These are phyloP conservation scores for Upupa epops DNA, from an alignment of 2,113 vertebrate genomes.

Conservation along the genomic window DNA sequence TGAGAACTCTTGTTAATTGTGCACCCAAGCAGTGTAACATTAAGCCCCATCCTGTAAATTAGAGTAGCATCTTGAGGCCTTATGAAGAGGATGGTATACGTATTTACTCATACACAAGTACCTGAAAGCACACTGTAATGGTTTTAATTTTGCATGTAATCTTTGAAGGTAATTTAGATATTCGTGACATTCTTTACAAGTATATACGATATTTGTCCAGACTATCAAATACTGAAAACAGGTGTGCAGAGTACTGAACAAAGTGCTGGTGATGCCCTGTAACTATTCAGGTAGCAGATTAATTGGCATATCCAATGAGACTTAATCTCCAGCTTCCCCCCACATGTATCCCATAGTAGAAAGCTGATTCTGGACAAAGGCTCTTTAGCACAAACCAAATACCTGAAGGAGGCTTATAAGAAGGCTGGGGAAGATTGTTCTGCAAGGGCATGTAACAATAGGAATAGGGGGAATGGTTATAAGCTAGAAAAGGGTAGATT, in stretches of 20 bases:
- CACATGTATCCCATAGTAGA: neutral
- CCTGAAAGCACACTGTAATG: neutral
- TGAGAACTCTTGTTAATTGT: neutral
- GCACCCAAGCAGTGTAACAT: neutral
- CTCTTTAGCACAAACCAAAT: neutral
- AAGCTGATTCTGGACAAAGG: neutral
- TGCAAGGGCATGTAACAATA: too few species aligned
- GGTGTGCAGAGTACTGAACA: neutral
- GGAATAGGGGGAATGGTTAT: too few species aligned
- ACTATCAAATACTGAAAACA: neutral
- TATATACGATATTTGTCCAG: neutral
- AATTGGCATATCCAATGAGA: neutral
- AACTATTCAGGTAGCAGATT: neutral
- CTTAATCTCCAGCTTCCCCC: neutral
- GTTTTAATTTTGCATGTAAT: neutral
- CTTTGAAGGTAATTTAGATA: neutral
- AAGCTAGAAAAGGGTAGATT: too few species aligned
- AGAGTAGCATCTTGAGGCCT: neutral
- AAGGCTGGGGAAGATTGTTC: too few species aligned
- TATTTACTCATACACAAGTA: neutral
- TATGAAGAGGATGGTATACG: accelerated
- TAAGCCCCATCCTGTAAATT: neutral
- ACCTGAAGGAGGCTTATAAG: too few species aligned
- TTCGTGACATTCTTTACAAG: neutral
- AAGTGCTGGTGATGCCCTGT: neutral